Conservation (phyloP, 2,888 invertebrate genomes). For the Drosophila mimetica region DNA sequence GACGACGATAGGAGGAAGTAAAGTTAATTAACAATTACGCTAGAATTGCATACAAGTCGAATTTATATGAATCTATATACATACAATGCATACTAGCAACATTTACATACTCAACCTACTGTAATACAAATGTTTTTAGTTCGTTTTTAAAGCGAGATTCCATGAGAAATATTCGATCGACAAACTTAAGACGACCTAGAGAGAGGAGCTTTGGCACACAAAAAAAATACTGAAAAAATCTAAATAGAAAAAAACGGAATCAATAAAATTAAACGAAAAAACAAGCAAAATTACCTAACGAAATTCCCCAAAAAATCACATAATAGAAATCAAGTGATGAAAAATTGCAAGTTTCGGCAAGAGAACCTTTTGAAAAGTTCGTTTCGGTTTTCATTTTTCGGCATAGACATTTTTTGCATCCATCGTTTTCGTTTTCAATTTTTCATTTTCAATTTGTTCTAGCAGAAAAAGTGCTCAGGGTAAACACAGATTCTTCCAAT, state of each 20-base stretch:
- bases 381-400: slow-evolving; percentile 63
- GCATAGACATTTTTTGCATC: slow-evolving; percentile 29
- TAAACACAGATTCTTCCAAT: slow-evolving; percentile 85
- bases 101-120: slow-evolving; percentile 53
- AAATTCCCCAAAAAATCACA: slow-evolving; percentile 29
- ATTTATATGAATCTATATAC: slow-evolving; percentile 70
- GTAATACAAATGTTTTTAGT: slow-evolving; percentile 48
- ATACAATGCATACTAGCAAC: slow-evolving; percentile 52
- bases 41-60: slow-evolving; percentile 81
- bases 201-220: slow-evolving; percentile 81
- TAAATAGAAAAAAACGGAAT: slow-evolving; percentile 37
- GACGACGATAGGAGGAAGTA: slow-evolving; percentile 37
- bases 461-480: slow-evolving; percentile 84
- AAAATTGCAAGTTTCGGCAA: slow-evolving; percentile 71
- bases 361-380: slow-evolving; percentile 47
- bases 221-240: slow-evolving; percentile 44
- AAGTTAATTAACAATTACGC: slow-evolving; percentile 61
- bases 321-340: slow-evolving; percentile 43
- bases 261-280: slow-evolving; percentile 30
- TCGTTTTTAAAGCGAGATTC: slow-evolving; percentile 30
- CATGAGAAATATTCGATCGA: slow-evolving; percentile 17
- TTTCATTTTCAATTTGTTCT: slow-evolving; percentile 47
- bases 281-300: slow-evolving; percentile 30
- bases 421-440: slow-evolving; percentile 33
- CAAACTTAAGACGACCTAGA: slow-evolving; percentile 29